phyloP scores from a whole-genome alignment of 2,797 vertebrate species.

The Pangasius djambal region DNA sequence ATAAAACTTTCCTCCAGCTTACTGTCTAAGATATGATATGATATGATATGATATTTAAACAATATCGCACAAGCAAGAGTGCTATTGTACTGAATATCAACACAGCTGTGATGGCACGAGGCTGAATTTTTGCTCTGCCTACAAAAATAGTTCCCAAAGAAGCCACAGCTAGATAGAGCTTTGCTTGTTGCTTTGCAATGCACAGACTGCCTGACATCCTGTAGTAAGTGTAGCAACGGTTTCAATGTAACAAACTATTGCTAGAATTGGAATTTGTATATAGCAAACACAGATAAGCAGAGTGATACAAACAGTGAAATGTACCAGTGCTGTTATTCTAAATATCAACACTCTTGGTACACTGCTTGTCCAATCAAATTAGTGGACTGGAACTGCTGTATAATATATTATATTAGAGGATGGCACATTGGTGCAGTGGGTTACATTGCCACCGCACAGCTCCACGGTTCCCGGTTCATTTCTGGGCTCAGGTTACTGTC shows the following conservation, averaged over 20 bases:
- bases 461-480: neutral
- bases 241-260: neutral
- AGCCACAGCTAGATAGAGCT: neutral
- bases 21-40: neutral
- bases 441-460: neutral
- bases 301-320: neutral
- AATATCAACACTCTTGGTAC: neutral
- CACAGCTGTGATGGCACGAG: neutral
- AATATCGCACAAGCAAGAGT: neutral
- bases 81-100: neutral
- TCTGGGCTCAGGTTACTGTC: neutral
- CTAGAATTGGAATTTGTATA: neutral
- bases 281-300: neutral
- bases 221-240: neutral
- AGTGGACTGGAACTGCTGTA: neutral
- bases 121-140: neutral
- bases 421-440: neutral
- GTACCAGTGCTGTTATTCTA: neutral
- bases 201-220: neutral
- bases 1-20: neutral
- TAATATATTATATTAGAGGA: neutral
- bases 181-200: neutral
- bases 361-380: neutral
- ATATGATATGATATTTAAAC: neutral
- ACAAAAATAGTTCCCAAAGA: neutral